Evolutionary conservation across 2,113 vertebrate species (phyloP).

Genomic region (Emydocephalus ijimae): DNA sequence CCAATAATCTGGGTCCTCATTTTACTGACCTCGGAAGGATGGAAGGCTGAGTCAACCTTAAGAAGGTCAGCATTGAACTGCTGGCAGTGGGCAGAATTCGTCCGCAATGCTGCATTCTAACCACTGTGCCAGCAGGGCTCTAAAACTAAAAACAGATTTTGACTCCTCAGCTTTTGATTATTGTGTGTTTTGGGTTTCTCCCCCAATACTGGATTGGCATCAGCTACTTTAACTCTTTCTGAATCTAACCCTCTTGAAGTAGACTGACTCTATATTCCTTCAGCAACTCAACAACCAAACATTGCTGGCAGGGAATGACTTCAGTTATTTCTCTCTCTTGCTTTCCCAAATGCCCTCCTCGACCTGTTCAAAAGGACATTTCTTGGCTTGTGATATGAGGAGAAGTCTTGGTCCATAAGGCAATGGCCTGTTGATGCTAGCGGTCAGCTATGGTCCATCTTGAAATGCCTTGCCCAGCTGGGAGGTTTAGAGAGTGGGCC

Average conservation of each 20-base stretch:
- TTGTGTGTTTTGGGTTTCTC: background rate
- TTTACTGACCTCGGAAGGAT: too few species aligned
- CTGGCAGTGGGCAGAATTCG: too few species aligned
- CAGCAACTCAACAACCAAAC: background rate
- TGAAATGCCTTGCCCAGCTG: background rate
- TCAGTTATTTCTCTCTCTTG: background rate
- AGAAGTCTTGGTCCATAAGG: background rate
- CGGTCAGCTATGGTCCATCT: background rate
- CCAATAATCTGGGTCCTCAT: too few species aligned
- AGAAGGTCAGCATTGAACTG: too few species aligned
- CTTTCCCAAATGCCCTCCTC: background rate
- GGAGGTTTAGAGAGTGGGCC: background rate
- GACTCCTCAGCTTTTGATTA: background rate
- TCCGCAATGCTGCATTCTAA: too few species aligned
- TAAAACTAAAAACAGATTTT: background rate
- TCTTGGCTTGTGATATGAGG: background rate
- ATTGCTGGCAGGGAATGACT: background rate
- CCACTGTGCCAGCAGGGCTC: too few species aligned
- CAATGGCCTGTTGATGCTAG: background rate
- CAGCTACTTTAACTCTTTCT: background rate
- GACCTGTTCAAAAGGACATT: background rate
- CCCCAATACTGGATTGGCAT: background rate
- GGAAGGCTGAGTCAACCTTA: too few species aligned
- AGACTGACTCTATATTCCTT: background rate
- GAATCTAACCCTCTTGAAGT: background rate